Base-by-base conservation (phyloP, 2,888 invertebrate genomes). In the Bruchidius siliquastri region DNA sequence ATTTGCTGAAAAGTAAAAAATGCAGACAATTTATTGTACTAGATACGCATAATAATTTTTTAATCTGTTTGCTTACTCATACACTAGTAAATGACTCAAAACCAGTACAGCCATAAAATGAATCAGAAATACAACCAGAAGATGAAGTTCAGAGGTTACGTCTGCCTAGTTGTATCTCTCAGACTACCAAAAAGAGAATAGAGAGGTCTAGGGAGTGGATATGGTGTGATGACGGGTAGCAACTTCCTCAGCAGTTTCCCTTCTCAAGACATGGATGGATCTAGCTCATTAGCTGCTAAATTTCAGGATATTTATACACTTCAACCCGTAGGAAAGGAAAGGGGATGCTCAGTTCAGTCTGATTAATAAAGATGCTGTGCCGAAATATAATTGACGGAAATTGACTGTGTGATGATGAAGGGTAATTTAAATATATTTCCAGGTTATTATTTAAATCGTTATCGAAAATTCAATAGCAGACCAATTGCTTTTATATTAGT, bases 241-340 rank as follows among this genome's bases (percentile, higher is more conserved):
- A 82, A 79, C 81, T 81, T 83, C 81, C 78, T 81, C 80, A 80
- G 80, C 78, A 79, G 78, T 77, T 78, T 80, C 78, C 80, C 80
- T 83, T 81, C 82, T 82, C 84, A 84, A 84, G 84, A 84, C 83
- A 82, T 80, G 81, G 82, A 84, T 84, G 83, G 83, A 84, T 84
- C 75, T 82, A 81, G 79, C 81, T 79, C 79, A 81, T 81, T 81
- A 81, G 77, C 80, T 78, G 79, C 78, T 75, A 72, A 68, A 67
- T 49, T 13, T 13, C 49, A 49, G 74, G 74, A 72, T 77, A 75
- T 74, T 75, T 74, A 74, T 74, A 74, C 74, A 76, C 76, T 76
- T 74, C 76, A 76, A 74, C 74, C 73, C 20, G 66, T 71, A 69
- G 76, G 74, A 49, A 49, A 49, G 49, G 49, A 49, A 49, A 13